A percentile compares a stretch with the other conserved stretches of the same genome.
phyloP scores from a whole-genome alignment of 2,888 invertebrate genomes.

The Deilephila elpenor region DNA sequence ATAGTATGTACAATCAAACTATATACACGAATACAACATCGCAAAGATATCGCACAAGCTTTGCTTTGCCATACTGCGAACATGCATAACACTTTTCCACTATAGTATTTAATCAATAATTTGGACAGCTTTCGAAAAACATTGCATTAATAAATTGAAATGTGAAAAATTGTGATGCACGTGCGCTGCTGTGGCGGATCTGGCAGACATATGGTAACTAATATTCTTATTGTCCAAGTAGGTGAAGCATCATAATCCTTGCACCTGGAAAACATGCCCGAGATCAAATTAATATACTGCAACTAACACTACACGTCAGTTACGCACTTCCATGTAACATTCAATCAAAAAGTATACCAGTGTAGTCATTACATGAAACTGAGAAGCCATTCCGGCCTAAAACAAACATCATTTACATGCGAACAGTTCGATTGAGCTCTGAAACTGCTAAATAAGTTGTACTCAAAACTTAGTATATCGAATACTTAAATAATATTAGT shows the following conservation, averaged over 20 bases:
- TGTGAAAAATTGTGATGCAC: conserved; percentile 47
- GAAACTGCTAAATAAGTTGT: not conserved
- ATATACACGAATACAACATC: conserved; percentile 76
- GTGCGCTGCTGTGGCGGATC: conserved; percentile 51
- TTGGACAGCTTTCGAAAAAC: not conserved
- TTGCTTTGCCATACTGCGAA: conserved; percentile 53
- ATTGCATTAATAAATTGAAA: not conserved
- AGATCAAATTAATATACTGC: conserved; percentile 38
- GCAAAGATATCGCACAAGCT: conserved; percentile 62
- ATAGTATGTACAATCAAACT: conserved; percentile 81
- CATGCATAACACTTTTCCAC: conserved; percentile 44
- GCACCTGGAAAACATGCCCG: conserved; percentile 43
- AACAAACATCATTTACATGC: not conserved
- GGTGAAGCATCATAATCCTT: conserved; percentile 47
- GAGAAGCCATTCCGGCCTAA: not conserved
- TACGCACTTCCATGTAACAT: not conserved
- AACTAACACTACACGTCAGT: conserved; percentile 32
- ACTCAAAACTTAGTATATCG: too few species aligned
- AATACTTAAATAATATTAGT: too few species aligned
- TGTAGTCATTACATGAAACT: not conserved
- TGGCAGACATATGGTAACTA: conserved; percentile 70
- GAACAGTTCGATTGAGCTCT: not conserved
- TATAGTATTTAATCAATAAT: not conserved
- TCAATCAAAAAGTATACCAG: not conserved
- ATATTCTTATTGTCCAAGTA: conserved; percentile 69